These are phyloP conservation scores for Sinocyclocheilus anophthalmus DNA, from an alignment of 2,113 vertebrate genomes.

Conservation along the genomic window DNA sequence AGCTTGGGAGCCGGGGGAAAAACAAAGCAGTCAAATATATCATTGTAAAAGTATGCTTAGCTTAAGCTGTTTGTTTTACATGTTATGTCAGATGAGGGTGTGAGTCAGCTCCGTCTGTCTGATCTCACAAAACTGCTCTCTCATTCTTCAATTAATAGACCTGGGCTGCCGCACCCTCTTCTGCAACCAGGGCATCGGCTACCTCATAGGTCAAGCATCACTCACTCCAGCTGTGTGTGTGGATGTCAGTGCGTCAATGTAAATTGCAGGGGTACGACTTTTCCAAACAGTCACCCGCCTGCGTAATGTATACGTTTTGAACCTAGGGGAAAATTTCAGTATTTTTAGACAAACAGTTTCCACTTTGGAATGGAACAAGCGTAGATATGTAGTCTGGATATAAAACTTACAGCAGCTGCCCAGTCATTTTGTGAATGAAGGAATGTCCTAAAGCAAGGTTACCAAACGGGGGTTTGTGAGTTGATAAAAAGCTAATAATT, in stretches of 20 bases:
- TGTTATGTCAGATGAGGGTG: neutral
- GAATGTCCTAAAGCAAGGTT: neutral
- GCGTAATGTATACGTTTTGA: conserved; percentile 13
- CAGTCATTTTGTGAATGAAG: neutral
- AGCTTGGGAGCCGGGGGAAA: neutral
- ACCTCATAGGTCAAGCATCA: conserved; percentile 45
- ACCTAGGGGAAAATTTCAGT: conserved; percentile 14
- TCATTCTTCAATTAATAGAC: conserved; percentile 29
- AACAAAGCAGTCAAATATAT: neutral
- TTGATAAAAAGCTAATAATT: neutral
- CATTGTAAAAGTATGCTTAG: neutral
- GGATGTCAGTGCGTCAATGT: conserved; percentile 22
- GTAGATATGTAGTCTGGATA: neutral
- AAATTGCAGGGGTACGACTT: conserved; percentile 8
- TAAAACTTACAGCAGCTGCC: neutral
- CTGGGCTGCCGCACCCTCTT: conserved; percentile 18
- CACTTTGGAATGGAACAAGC: conserved; percentile 24
- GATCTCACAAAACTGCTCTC: conserved; percentile 1
- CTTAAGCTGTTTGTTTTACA: neutral
- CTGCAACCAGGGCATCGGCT: conserved; percentile 32
- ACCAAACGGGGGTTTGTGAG: neutral
- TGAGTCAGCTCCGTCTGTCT: neutral
- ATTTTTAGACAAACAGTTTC: conserved; percentile 39
- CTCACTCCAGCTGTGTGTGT: conserved; percentile 7
- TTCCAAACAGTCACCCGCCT: neutral